phyloP scores from a whole-genome alignment of 2,113 vertebrate genomes.

The Cettia cetti region DNA sequence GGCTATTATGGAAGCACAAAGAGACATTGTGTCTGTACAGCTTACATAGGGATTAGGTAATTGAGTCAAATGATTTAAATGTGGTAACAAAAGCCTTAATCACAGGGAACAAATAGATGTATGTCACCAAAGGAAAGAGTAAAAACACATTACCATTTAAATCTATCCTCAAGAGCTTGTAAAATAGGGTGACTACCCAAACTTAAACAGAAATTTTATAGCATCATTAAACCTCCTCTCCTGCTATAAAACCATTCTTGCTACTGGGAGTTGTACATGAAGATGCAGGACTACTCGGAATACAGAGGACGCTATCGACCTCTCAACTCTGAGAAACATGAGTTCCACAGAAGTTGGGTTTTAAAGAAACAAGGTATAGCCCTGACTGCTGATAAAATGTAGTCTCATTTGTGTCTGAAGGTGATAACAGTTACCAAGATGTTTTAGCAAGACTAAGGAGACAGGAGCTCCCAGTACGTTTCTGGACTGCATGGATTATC shows the following conservation, averaged over 20 bases:
- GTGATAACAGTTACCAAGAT: neutral
- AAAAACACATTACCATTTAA: constrained; percentile 1
- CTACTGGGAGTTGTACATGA: neutral
- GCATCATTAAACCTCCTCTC: neutral
- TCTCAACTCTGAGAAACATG: neutral
- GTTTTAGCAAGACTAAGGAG: neutral
- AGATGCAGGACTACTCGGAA: neutral
- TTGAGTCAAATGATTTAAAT: constrained; percentile 11
- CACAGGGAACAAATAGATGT: neutral
- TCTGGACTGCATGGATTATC: neutral
- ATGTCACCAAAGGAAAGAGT: neutral
- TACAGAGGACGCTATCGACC: neutral
- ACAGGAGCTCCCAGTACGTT: neutral
- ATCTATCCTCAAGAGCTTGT: neutral
- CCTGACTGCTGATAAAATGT: neutral
- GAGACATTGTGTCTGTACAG: neutral
- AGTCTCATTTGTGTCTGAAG: neutral
- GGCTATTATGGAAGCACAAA: neutral
- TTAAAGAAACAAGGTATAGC: neutral
- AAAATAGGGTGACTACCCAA: neutral
- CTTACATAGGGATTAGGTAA: neutral
- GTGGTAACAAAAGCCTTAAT: constrained; percentile 4
- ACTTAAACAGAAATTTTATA: neutral
- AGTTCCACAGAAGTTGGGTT: neutral
- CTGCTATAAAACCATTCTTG: neutral